Percentiles rank a stretch among this genome's conserved stretches.
Evolutionary conservation across 2,888 invertebrate genomes (phyloP).

Genomic region (Callimorpha dominula): DNA sequence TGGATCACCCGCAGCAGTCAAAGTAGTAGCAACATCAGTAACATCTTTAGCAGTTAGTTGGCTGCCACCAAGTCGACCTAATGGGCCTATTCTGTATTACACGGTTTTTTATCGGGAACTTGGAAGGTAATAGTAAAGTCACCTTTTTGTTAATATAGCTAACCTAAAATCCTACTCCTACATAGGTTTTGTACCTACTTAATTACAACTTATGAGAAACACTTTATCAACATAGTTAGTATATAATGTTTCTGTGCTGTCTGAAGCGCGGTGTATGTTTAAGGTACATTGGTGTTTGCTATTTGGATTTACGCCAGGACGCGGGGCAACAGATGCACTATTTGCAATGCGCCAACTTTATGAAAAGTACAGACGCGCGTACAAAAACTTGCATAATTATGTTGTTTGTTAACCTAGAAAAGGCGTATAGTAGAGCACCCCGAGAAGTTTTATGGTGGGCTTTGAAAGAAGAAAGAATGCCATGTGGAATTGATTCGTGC

Average conservation of each 20-base stretch:
- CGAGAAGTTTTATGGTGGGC: no score
- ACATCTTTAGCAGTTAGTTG: slow-evolving; percentile 95
- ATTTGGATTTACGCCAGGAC: neutral
- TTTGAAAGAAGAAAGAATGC: no score
- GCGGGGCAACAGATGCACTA: no score
- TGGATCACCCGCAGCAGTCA: slow-evolving; percentile 93
- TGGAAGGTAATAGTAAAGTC: slow-evolving; percentile 82
- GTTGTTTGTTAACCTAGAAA: no score
- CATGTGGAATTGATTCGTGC: no score
- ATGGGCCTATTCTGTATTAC: slow-evolving; percentile 93
- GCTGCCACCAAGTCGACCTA: slow-evolving; percentile 93
- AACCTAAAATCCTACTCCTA: neutral
- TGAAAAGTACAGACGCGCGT: no score
- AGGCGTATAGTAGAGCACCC: no score
- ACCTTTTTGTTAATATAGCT: neutral
- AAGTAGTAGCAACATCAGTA: slow-evolving; percentile 93
- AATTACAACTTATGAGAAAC: neutral
- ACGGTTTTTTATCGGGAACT: slow-evolving; percentile 92
- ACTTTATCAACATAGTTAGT: neutral
- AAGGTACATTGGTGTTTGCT: neutral
- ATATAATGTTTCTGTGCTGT: no score
- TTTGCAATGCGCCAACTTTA: no score
- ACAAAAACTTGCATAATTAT: no score
- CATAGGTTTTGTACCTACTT: neutral
- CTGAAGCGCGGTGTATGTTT: neutral